phyloP scores from a whole-genome alignment of 2,113 vertebrate species.

The Poeciliopsis turrubarensis region DNA sequence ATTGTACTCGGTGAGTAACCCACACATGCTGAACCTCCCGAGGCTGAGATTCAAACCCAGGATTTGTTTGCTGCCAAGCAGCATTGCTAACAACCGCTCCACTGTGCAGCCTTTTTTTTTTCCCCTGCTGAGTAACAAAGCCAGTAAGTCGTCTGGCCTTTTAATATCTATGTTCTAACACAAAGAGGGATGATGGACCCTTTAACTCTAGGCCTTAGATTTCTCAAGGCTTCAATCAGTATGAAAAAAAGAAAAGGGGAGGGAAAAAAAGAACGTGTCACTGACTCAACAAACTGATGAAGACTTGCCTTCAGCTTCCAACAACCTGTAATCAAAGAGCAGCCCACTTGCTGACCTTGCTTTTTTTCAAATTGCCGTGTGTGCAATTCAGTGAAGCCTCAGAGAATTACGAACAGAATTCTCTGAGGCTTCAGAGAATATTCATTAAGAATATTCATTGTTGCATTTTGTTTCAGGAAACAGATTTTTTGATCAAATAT shows the following conservation, averaged over 20 bases:
- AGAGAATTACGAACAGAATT: neutral
- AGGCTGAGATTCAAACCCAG: neutral
- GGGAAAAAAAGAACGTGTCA: constrained; percentile 20
- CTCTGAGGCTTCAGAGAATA: neutral
- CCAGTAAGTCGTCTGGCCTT: neutral
- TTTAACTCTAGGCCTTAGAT: constrained; percentile 25
- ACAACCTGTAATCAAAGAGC: constrained; percentile 27
- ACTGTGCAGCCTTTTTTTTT: neutral
- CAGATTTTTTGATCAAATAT: neutral
- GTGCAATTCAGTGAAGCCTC: neutral
- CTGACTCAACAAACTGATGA: constrained; percentile 1
- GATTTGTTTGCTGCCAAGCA: neutral
- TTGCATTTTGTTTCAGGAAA: neutral
- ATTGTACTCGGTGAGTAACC: too few species aligned
- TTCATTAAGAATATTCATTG: neutral
- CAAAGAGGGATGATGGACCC: constrained; percentile 48
- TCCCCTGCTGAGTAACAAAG: neutral
- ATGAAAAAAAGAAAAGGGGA: neutral
- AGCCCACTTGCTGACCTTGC: neutral
- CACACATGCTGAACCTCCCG: neutral
- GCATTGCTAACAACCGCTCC: neutral
- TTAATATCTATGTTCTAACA: neutral
- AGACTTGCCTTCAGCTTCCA: constrained; percentile 18
- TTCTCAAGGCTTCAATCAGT: constrained; percentile 33
- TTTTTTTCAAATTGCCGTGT: neutral